Percentiles rank a stretch among this genome's conserved stretches.
These are phyloP conservation scores for Sprattus sprattus DNA, from an alignment of 2,113 vertebrate genomes.

Conservation along the genomic window DNA sequence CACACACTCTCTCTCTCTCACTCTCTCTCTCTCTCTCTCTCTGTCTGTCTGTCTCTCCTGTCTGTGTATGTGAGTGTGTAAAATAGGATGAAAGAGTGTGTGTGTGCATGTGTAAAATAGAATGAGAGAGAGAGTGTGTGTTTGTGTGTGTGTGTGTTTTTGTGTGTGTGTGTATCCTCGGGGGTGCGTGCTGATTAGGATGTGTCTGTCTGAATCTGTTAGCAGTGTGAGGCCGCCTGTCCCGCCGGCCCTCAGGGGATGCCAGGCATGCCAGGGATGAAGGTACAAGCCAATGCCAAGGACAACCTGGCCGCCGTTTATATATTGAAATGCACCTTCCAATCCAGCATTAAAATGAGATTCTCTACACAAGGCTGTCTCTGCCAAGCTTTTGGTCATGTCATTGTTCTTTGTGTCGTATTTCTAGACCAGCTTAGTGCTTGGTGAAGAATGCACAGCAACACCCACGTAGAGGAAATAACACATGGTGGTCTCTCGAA, in stretches of 20 bases:
- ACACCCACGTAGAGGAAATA: neutral
- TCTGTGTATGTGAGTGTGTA: no score
- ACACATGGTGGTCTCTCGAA: neutral
- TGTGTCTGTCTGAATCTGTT: conserved; percentile 22
- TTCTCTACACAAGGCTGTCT: neutral
- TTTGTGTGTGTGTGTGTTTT: neutral
- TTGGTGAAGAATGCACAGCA: neutral
- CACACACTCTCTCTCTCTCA: no score
- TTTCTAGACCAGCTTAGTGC: neutral
- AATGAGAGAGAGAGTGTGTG: no score
- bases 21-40: no score
- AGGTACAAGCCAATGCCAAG: conserved; percentile 60
- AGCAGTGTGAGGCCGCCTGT: conserved; percentile 72
- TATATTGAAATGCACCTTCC: neutral
- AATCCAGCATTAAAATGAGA: neutral
- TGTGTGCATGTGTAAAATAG: no score
- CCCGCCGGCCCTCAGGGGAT: conserved; percentile 74
- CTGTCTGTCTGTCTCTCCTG: no score
- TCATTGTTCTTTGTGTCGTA: neutral
- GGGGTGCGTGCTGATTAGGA: neutral
- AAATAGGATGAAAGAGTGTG: no score
- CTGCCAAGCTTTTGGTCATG: neutral
- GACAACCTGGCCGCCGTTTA: neutral
- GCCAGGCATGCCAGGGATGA: conserved; percentile 71
- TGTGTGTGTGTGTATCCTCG: neutral